phyloP scores from a whole-genome alignment of 92 coral and sea anemone genomes.

The Epizoanthus scotinus region DNA sequence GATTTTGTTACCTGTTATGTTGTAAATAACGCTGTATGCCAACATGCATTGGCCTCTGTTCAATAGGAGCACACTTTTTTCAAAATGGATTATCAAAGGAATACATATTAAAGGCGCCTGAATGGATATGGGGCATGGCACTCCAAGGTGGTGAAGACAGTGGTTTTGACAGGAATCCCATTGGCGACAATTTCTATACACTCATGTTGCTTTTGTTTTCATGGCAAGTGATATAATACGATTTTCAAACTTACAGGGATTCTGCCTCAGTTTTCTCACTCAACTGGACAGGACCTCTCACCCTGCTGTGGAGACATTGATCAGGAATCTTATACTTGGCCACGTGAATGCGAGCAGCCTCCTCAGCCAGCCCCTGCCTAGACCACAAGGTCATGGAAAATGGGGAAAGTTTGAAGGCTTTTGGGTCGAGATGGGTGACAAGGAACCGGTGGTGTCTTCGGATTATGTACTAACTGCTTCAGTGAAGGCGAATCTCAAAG shows the following conservation, averaged over 20 bases:
- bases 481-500: conserved; percentile 85
- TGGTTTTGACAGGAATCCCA: too few species aligned
- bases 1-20: too few species aligned
- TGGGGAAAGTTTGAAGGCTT: conserved; percentile 89
- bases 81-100: too few species aligned
- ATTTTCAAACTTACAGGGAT: conserved; percentile 65
- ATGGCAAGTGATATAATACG: background rate
- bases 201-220: too few species aligned
- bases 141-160: too few species aligned
- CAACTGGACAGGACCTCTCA: conserved; percentile 94
- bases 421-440: conserved; percentile 85
- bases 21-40: too few species aligned
- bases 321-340: conserved; percentile 74
- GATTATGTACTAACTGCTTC: conserved; percentile 90
- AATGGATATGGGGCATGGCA: too few species aligned
- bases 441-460: conserved; percentile 62
- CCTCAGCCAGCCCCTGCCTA: conserved; percentile 80
- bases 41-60: too few species aligned
- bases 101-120: too few species aligned
- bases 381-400: conserved; percentile 58
- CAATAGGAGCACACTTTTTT: too few species aligned
- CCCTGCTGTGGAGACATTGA: conserved; percentile 74
- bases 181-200: background rate
- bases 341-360: conserved; percentile 89
- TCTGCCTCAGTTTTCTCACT: conserved; percentile 93